Evolutionary conservation across 2,888 invertebrate species (phyloP), one percentile per base, ranked within the genome.

Genomic region (Leptogaster cylindrica): DNA sequence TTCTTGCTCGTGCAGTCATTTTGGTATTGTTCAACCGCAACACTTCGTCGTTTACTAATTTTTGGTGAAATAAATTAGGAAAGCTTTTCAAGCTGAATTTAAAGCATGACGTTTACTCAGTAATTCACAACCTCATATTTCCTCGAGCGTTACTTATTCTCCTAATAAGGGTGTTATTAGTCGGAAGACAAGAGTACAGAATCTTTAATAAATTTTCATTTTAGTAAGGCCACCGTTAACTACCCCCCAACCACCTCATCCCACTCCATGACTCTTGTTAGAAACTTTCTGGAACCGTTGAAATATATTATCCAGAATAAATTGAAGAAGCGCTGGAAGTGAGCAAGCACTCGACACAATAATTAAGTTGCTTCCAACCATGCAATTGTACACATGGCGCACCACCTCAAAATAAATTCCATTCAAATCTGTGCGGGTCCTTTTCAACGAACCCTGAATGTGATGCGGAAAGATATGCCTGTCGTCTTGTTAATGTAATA

Each of bases 231-330:
- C n/a, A 16, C 23, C 27, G 12, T 12, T 16, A 61, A 61, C 61
- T 16, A 16, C n/a, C n/a, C n/a, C n/a, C n/a, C n/a, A n/a, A n/a
- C n/a, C n/a, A n/a, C n/a, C n/a, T n/a, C n/a, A n/a, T n/a, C n/a
- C n/a, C n/a, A n/a, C n/a, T n/a, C n/a, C n/a, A n/a, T n/a, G n/a
- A n/a, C n/a, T 28, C 28, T 44, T 27, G 28, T 20, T 27, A 16
- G 16, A 28, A 61, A 41, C 44, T 27, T 44, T 28, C 44, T 28
- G 14, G 41, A 61, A 61, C 44, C 61, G 61, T 61, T 41, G 44
- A 61, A 61, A 61, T 61, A 61, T 41, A 61, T 61, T 61, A 44
- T 44, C 61, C 44, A 16, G 61, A 61, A 61, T 61, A 61, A 61
- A 61, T 61, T 61, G 61, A 44, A 61, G 61, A 61, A 25, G 44